Evolutionary conservation across 2,113 vertebrate genomes (phyloP).

Genomic region (Cathartes aura): DNA sequence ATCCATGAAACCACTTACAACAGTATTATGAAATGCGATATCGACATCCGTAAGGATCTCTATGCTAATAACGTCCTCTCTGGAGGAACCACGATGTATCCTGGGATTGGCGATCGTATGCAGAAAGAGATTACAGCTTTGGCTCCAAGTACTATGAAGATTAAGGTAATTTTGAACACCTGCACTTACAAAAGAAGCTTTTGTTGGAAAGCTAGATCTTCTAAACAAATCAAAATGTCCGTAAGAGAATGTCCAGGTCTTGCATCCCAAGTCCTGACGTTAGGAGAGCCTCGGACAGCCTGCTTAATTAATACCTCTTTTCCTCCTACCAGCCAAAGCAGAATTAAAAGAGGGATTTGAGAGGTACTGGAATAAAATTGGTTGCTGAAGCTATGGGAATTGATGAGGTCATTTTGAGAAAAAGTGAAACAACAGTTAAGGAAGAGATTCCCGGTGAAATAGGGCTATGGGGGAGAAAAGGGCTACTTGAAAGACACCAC

Average conservation of each 20-base stretch:
- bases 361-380: background rate
- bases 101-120: slow-evolving; percentile 85
- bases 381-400: background rate
- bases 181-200: background rate
- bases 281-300: background rate
- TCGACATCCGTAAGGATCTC: slow-evolving; percentile 85
- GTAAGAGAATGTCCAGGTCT: background rate
- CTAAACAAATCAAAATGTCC: background rate
- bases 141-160: slow-evolving; percentile 86
- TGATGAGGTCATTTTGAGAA: background rate
- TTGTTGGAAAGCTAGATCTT: background rate
- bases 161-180: slow-evolving; percentile 83
- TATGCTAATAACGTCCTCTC: slow-evolving; percentile 87
- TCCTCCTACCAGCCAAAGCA: background rate
- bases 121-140: slow-evolving; percentile 87
- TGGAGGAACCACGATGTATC: slow-evolving; percentile 84
- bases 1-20: slow-evolving; percentile 12
- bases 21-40: slow-evolving; percentile 86
- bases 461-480: background rate
- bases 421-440: background rate
- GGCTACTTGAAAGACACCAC: background rate
- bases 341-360: background rate
- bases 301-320: background rate
- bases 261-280: background rate
- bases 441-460: background rate